Percentiles rank a stretch among this genome's conserved stretches.
phyloP scores from a whole-genome alignment of 2,888 invertebrate genomes.

The Leptarthrus brevirostris region DNA sequence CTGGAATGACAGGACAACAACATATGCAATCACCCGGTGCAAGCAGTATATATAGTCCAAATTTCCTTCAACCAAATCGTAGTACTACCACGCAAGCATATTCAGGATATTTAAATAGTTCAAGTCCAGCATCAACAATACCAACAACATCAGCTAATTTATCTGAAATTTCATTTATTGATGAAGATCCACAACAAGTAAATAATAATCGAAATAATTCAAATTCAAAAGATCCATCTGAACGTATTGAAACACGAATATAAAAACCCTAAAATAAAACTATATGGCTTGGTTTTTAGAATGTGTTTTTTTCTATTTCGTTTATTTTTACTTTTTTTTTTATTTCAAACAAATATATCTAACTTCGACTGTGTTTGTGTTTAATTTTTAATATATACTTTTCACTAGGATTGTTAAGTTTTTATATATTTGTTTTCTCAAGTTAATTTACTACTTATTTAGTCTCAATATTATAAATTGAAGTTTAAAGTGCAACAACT shows the following conservation, averaged over 20 bases:
- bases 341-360: too few relatives aligned
- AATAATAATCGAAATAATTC: slow-evolving; percentile 61
- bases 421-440: background rate
- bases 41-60: slow-evolving; percentile 60
- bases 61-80: slow-evolving; percentile 59
- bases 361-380: background rate
- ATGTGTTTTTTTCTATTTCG: slow-evolving; percentile 39
- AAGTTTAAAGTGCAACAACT: too few relatives aligned
- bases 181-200: slow-evolving; percentile 70
- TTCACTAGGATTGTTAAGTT: background rate
- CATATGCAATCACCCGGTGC: slow-evolving; percentile 58
- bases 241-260: slow-evolving; percentile 61
- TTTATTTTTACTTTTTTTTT: too few relatives aligned
- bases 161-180: slow-evolving; percentile 78
- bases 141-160: slow-evolving; percentile 63
- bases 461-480: too few relatives aligned
- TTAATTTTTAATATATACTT: background rate
- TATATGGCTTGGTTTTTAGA: slow-evolving; percentile 32
- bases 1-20: slow-evolving; percentile 68
- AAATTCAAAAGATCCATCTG: slow-evolving; percentile 68
- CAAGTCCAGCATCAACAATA: slow-evolving; percentile 57
- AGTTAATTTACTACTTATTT: too few relatives aligned
- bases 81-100: slow-evolving; percentile 52
- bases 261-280: slow-evolving; percentile 49
- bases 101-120: slow-evolving; percentile 49